Conservation (phyloP, 2,888 invertebrate species). For the Tryphoninae sp. region DNA sequence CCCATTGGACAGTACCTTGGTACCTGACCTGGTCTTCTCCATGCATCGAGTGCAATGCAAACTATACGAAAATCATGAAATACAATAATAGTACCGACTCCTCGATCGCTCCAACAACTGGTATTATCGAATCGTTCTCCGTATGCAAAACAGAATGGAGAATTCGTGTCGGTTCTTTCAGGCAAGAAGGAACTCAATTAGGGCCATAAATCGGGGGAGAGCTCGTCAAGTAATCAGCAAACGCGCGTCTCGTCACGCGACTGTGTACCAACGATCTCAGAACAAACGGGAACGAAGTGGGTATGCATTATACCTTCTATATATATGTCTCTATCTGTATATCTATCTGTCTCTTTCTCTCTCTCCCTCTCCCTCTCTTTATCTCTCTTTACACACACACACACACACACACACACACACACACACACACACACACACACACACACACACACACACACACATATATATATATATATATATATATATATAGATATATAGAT, state of each 20-base stretch:
- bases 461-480: slow-evolving; percentile 10
- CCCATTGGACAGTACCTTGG: too few relatives aligned
- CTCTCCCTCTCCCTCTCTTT: too few relatives aligned
- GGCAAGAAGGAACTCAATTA: slow-evolving; percentile 62
- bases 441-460: too few relatives aligned
- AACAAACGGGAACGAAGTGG: slow-evolving; percentile 57
- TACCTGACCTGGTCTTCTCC: too few relatives aligned
- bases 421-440: too few relatives aligned
- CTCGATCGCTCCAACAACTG: slow-evolving; percentile 4
- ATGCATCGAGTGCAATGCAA: too few relatives aligned
- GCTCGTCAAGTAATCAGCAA: slow-evolving; percentile 63
- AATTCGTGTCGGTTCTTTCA: slow-evolving; percentile 41
- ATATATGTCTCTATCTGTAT: not conserved
- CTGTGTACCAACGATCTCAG: slow-evolving; percentile 58
- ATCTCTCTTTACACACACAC: too few relatives aligned
- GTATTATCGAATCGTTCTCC: slow-evolving; percentile 33
- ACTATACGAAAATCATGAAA: not conserved
- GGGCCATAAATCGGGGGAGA: slow-evolving; percentile 62
- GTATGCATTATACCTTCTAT: slow-evolving; percentile 18
- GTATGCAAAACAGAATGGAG: slow-evolving; percentile 35
- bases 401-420: too few relatives aligned
- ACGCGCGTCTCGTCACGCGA: slow-evolving; percentile 58
- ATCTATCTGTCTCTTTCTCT: too few relatives aligned
- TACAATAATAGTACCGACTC: not conserved
- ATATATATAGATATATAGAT: not conserved